Percentiles rank a stretch among this genome's conserved stretches.
These are phyloP conservation scores for Crotalus adamanteus DNA, from an alignment of 2,797 vertebrate genomes.

Conservation along the genomic window DNA sequence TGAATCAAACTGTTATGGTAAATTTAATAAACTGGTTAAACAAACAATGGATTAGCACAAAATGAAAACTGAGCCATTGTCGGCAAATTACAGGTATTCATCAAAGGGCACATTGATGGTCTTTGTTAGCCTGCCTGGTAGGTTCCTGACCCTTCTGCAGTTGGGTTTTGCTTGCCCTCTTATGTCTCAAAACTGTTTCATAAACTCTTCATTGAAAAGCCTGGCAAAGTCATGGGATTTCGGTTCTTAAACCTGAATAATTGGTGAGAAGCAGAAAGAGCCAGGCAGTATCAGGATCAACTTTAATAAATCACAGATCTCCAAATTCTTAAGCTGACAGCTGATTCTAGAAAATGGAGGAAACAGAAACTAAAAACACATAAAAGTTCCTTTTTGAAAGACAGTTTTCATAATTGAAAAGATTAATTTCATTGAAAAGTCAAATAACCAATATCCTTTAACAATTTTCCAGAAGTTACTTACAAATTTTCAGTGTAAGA, in stretches of 20 bases:
- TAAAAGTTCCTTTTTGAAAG: not conserved
- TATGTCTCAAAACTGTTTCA: not conserved
- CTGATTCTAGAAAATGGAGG: not conserved
- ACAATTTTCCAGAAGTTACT: not conserved
- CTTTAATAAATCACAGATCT: not conserved
- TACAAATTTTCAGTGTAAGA: not conserved
- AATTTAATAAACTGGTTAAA: too few relatives aligned
- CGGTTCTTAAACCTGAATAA: not conserved
- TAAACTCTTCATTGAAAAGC: not conserved
- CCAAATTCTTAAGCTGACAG: not conserved
- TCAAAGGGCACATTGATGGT: too few relatives aligned
- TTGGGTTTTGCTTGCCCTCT: not conserved
- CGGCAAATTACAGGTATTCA: too few relatives aligned
- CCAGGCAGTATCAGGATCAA: not conserved
- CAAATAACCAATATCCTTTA: not conserved
- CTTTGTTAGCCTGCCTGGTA: not conserved
- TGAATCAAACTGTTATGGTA: too few relatives aligned
- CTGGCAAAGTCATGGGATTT: not conserved
- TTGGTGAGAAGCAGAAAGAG: not conserved
- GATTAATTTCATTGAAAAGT: not conserved
- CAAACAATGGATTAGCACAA: too few relatives aligned
- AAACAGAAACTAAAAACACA: not conserved
- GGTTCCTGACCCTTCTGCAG: not conserved
- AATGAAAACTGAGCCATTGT: too few relatives aligned
- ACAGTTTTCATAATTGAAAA: not conserved